phyloP scores from a whole-genome alignment of 2,888 invertebrate species.

The Cephonodes hylas region DNA sequence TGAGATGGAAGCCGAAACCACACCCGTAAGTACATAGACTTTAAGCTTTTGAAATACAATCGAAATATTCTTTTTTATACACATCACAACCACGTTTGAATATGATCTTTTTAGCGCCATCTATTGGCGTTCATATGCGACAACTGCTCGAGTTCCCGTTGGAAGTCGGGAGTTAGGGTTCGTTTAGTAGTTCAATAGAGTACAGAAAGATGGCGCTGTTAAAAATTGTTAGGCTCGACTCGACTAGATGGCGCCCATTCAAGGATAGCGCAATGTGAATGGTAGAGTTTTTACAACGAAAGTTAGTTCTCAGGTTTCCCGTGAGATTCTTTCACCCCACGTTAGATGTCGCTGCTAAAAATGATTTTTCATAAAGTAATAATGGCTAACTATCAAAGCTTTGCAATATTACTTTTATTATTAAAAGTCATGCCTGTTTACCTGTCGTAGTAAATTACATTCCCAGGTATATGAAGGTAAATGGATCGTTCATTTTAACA shows the following conservation, averaged over 20 bases:
- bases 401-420: background rate
- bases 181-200: background rate
- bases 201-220: conserved; percentile 34
- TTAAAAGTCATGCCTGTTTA: background rate
- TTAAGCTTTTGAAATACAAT: conserved; percentile 12
- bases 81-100: conserved; percentile 51
- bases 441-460: background rate
- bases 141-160: conserved; percentile 28
- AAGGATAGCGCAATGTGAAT: background rate
- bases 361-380: background rate
- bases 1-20: conserved; percentile 59
- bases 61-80: conserved; percentile 11
- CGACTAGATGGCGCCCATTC: conserved; percentile 18
- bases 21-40: conserved; percentile 67
- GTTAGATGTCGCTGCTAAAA: conserved; percentile 38
- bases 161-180: conserved; percentile 23
- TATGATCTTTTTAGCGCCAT: conserved; percentile 48
- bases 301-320: background rate
- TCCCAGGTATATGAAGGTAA: background rate
- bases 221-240: background rate
- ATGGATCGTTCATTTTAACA: background rate
- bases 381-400: background rate
- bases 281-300: background rate
- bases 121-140: conserved; percentile 37
- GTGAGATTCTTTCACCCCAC: conserved; percentile 30